phyloP scores from a whole-genome alignment of 2,113 vertebrate genomes.

The Odontophorus gujanensis region DNA sequence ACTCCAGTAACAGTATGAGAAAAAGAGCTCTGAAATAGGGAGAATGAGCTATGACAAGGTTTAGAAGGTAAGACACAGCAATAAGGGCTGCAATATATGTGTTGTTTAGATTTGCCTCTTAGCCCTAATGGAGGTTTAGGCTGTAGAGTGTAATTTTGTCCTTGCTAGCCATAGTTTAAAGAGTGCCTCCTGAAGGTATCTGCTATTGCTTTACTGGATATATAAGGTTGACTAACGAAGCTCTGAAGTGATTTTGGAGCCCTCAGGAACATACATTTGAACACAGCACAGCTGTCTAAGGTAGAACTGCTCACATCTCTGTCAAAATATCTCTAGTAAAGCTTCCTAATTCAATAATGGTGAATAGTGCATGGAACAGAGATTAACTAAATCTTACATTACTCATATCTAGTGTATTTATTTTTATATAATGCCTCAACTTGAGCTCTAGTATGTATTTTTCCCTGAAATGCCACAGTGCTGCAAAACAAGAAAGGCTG shows the following conservation, averaged over 20 bases:
- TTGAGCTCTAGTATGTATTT: background rate
- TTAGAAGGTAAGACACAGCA: background rate
- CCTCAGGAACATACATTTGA: background rate
- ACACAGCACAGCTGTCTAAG: background rate
- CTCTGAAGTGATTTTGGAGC: background rate
- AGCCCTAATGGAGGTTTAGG: background rate
- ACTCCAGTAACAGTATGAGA: background rate
- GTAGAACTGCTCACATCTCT: background rate
- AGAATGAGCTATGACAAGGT: background rate
- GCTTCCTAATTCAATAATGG: background rate
- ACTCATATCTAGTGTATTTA: background rate
- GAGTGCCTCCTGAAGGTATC: background rate
- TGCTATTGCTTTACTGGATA: background rate
- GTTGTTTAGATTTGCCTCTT: background rate
- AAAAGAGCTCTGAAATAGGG: background rate
- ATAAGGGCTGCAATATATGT: background rate
- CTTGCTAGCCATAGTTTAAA: background rate
- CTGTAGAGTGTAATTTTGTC: background rate
- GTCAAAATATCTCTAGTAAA: background rate
- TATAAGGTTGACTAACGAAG: background rate
- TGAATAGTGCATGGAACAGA: background rate
- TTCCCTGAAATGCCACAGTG: background rate
- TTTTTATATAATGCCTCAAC: background rate
- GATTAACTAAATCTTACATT: background rate
- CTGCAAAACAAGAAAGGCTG: background rate